These are phyloP conservation scores for Drosophila subsilvestris DNA, from an alignment of 2,888 invertebrate genomes.

Conservation along the genomic window DNA sequence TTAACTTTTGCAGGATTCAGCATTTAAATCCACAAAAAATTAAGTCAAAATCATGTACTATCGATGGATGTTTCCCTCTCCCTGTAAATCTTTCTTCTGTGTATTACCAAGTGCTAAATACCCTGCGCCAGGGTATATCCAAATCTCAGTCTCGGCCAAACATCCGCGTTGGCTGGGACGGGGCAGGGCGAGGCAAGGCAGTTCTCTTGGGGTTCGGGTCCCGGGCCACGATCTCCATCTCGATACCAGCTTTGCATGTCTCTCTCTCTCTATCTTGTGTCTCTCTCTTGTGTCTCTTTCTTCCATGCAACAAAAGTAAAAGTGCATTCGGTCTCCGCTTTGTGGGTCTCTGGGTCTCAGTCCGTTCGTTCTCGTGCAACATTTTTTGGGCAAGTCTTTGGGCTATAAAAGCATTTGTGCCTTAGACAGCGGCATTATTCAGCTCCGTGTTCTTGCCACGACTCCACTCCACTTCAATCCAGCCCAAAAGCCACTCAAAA, in stretches of 20 bases:
- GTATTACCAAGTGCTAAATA: background rate
- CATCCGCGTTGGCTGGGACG: slow-evolving; percentile 39
- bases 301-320: slow-evolving; percentile 67
- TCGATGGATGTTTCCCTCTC: too few species aligned
- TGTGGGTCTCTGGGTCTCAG: slow-evolving; percentile 13
- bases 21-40: too few species aligned
- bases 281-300: slow-evolving; percentile 13
- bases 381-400: slow-evolving; percentile 46
- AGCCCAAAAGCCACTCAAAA: slow-evolving; percentile 45
- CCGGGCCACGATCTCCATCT: slow-evolving; percentile 13
- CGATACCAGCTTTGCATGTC: slow-evolving; percentile 42
- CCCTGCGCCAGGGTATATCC: slow-evolving; percentile 15
- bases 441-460: slow-evolving; percentile 71
- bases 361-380: slow-evolving; percentile 45
- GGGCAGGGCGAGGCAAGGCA: slow-evolving; percentile 20
- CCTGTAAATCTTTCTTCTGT: too few species aligned
- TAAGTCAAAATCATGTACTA: too few species aligned
- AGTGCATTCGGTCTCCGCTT: slow-evolving; percentile 48
- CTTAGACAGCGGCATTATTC: slow-evolving; percentile 62
- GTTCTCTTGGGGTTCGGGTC: slow-evolving; percentile 16
- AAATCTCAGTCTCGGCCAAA: slow-evolving; percentile 24
- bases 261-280: slow-evolving; percentile 31
- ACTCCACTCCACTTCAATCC: slow-evolving; percentile 39
- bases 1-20: too few species aligned
- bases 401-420: slow-evolving; percentile 72